Conservation (phyloP, 2,888 invertebrate genomes). For the Liodrosophila aerea region DNA sequence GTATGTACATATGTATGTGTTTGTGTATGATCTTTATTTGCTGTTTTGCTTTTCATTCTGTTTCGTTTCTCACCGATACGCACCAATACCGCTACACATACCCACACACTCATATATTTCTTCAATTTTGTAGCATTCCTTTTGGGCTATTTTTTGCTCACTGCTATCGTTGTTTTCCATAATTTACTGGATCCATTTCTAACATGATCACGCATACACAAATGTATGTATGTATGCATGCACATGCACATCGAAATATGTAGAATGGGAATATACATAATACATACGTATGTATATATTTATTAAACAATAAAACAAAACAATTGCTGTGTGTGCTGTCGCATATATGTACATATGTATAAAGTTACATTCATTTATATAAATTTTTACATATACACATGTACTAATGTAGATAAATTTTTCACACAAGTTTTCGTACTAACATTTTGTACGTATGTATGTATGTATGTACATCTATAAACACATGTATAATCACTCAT, state of each 20-base stretch:
- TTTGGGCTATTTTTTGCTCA: constrained; percentile 5
- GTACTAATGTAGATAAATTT: no score
- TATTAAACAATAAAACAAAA: background rate
- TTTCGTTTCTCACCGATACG: constrained; percentile 22
- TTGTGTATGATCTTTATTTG: constrained; percentile 40
- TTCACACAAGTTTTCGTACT: no score
- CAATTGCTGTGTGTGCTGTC: no score
- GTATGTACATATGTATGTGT: background rate
- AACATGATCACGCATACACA: no score
- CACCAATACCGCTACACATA: constrained; percentile 15
- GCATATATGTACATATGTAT: background rate
- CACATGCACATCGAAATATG: constrained; percentile 2
- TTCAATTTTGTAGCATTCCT: constrained; percentile 37
- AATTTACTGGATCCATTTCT: background rate
- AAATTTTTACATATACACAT: background rate
- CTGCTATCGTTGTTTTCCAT: background rate
- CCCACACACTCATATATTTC: constrained; percentile 15
- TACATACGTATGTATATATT: background rate
- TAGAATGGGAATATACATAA: no score
- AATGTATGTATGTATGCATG: background rate
- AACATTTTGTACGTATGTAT: background rate
- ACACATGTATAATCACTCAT: no score
- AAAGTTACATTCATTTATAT: background rate
- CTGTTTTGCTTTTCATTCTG: constrained; percentile 19
- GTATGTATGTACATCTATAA: background rate